Percentiles rank a stretch among this genome's conserved stretches.
phyloP scores from a whole-genome alignment of 2,113 vertebrate species.

The Chaetodon trifascialis region DNA sequence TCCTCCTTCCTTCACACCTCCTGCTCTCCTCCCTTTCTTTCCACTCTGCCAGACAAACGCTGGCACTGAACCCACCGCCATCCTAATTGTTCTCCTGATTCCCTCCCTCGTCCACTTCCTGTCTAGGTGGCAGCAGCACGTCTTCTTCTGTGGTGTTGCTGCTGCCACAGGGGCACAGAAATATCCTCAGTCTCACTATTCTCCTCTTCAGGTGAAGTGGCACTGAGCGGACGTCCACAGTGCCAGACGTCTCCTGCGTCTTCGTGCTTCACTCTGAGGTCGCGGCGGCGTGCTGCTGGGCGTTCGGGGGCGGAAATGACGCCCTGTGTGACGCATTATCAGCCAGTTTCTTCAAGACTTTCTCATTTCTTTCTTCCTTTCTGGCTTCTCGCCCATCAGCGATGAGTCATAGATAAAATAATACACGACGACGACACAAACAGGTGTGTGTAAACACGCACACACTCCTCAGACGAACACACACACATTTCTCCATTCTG shows the following conservation, averaged over 20 bases:
- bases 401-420: slow-evolving; percentile 39
- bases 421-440: neutral
- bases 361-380: neutral
- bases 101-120: neutral
- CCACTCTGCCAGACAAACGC: neutral
- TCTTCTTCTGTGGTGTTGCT: slow-evolving; percentile 12
- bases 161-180: slow-evolving; percentile 33
- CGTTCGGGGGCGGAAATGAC: neutral
- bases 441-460: neutral
- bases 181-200: slow-evolving; percentile 13
- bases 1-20: neutral
- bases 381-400: neutral
- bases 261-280: slow-evolving; percentile 1
- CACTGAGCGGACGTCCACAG: neutral
- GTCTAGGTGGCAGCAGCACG: neutral
- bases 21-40: neutral
- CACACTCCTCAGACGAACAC: neutral
- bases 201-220: neutral
- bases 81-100: neutral
- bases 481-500: slow-evolving; percentile 27
- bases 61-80: neutral
- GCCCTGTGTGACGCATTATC: neutral
- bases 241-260: neutral
- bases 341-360: neutral
- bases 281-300: neutral